Percentiles rank a stretch among this genome's conserved stretches.
Conservation (phyloP, 2,113 vertebrate species). For the Bambusicola thoracicus region DNA sequence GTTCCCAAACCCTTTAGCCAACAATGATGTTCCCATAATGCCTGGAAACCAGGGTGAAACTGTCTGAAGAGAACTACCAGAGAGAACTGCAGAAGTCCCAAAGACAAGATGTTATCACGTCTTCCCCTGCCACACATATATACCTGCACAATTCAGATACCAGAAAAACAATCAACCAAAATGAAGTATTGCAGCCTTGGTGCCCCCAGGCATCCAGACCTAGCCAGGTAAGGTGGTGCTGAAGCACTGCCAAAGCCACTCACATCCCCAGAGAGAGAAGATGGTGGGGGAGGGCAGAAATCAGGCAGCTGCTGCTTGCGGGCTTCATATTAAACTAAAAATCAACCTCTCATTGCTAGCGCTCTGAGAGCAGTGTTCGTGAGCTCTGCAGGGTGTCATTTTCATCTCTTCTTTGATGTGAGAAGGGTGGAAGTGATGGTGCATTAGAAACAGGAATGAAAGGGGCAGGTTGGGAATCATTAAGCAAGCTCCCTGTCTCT, state of each 20-base stretch:
- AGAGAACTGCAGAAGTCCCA: accelerated
- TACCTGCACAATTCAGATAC: neutral
- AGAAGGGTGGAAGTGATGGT: constrained; percentile 21
- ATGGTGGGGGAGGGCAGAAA: neutral
- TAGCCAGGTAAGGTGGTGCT: accelerated
- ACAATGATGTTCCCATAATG: neutral
- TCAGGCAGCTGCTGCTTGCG: neutral
- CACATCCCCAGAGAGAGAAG: neutral
- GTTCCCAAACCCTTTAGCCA: neutral
- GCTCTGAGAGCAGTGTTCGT: neutral
- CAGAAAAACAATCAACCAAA: accelerated
- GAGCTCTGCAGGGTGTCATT: constrained; percentile 24
- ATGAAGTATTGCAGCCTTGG: accelerated
- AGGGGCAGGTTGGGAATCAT: constrained; percentile 11
- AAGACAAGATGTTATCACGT: neutral
- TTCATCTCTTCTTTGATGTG: constrained; percentile 41
- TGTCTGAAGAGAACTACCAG: too few relatives aligned
- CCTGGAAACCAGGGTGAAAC: neutral
- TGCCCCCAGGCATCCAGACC: accelerated
- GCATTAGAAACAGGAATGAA: constrained; percentile 43
- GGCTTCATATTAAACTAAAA: neutral
- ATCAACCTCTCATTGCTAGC: constrained; percentile 29
- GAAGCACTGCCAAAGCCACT: neutral
- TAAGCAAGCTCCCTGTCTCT: constrained; percentile 13
- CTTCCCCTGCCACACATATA: neutral